These are phyloP conservation scores for Sylvia atricapilla DNA, from an alignment of 2,113 vertebrate species.

Conservation along the genomic window DNA sequence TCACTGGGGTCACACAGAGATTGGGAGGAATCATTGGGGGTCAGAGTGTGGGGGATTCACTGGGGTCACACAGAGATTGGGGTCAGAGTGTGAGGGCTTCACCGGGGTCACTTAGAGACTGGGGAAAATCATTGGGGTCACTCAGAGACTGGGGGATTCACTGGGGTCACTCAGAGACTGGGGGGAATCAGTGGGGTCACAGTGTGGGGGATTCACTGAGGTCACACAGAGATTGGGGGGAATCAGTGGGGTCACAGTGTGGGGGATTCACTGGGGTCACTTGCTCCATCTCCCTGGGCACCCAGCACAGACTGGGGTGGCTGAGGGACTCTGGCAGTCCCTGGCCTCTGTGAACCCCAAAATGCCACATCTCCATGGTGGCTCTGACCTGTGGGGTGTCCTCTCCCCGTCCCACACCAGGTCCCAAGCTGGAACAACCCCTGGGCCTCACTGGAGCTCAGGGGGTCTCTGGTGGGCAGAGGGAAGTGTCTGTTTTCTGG, in stretches of 20 bases:
- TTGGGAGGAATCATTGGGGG: neutral
- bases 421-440: neutral
- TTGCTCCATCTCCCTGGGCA: fast-evolving
- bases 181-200: neutral
- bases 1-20: neutral
- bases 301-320: fast-evolving
- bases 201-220: fast-evolving
- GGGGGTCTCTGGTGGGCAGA: neutral
- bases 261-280: neutral
- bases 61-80: no score
- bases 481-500: fast-evolving
- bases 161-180: fast-evolving
- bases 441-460: neutral
- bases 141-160: no score
- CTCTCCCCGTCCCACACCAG: neutral
- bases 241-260: neutral
- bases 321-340: neutral
- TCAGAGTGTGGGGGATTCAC: neutral
- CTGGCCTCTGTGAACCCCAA: fast-evolving
- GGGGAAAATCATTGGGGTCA: neutral
- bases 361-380: neutral
- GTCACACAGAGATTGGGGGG: neutral
- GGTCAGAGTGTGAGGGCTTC: neutral
- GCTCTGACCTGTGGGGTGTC: neutral
- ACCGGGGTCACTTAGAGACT: no score